These are phyloP conservation scores for Tetragonula clypearis DNA, from an alignment of 1,140 invertebrate genomes.

Conservation along the genomic window DNA sequence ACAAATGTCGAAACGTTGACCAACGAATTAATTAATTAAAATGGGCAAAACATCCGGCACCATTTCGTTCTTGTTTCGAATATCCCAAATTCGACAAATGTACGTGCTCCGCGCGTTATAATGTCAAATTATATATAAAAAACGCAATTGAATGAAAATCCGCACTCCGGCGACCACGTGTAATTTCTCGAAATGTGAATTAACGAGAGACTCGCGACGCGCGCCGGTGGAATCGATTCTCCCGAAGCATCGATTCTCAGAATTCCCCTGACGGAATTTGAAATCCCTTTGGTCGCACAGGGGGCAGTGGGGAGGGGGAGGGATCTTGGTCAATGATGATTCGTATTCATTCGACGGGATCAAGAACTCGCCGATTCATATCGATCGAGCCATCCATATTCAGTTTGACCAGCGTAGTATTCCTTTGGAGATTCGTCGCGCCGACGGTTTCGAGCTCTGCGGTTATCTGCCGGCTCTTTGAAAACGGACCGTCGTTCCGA, in stretches of 20 bases:
- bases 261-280: not conserved
- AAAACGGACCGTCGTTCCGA: no score
- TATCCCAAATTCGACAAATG: no score
- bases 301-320: not conserved
- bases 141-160: no score
- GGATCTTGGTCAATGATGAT: slow-evolving; percentile 2
- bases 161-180: no score
- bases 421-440: not conserved
- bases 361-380: slow-evolving; percentile 19
- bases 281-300: no score
- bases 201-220: no score
- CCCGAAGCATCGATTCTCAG: not conserved
- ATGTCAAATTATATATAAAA: no score
- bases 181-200: not conserved
- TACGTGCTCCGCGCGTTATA: no score
- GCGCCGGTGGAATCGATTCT: not conserved
- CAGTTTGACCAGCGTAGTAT: not conserved
- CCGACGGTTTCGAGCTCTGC: not conserved
- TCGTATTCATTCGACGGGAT: slow-evolving; percentile 9
- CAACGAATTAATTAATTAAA: no score
- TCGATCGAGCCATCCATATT: slow-evolving; percentile 12
- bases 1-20: no score
- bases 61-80: no score
- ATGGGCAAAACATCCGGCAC: no score
- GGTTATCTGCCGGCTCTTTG: not conserved